Evolutionary conservation across 2,113 vertebrate genomes (phyloP).

Genomic region (Actinemys pallida): DNA sequence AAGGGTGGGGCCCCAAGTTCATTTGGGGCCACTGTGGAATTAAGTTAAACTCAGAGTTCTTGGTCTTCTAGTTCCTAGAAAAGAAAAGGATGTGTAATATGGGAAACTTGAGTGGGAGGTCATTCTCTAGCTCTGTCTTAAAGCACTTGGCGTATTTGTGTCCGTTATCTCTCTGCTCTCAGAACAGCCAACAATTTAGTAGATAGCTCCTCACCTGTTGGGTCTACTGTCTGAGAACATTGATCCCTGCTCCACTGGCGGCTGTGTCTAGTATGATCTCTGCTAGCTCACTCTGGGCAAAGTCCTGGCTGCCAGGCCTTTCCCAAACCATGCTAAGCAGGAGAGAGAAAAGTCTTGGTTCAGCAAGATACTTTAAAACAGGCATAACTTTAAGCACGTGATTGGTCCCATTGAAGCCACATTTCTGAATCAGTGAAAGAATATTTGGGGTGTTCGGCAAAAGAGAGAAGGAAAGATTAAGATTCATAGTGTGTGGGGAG

Average conservation of each 20-base stretch:
- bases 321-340: rapidly evolving
- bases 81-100: not conserved
- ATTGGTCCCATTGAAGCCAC: not conserved
- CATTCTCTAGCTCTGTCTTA: rapidly evolving
- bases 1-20: rapidly evolving
- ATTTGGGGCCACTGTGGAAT: not conserved
- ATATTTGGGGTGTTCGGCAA: not conserved
- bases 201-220: not conserved
- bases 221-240: not conserved
- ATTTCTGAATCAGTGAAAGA: not conserved
- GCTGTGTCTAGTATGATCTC: not conserved
- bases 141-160: not conserved
- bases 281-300: not conserved
- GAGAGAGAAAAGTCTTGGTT: not conserved
- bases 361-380: not conserved
- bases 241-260: not conserved
- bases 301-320: not conserved
- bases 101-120: not conserved
- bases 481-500: rapidly evolving
- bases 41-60: not conserved
- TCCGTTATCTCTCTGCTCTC: not conserved
- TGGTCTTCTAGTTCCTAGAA: not conserved
- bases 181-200: not conserved
- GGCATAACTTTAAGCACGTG: rapidly evolving
- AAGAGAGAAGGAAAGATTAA: not conserved